Evolutionary conservation across 2,113 vertebrate species (phyloP).

Genomic region (Leptosomus discolor): DNA sequence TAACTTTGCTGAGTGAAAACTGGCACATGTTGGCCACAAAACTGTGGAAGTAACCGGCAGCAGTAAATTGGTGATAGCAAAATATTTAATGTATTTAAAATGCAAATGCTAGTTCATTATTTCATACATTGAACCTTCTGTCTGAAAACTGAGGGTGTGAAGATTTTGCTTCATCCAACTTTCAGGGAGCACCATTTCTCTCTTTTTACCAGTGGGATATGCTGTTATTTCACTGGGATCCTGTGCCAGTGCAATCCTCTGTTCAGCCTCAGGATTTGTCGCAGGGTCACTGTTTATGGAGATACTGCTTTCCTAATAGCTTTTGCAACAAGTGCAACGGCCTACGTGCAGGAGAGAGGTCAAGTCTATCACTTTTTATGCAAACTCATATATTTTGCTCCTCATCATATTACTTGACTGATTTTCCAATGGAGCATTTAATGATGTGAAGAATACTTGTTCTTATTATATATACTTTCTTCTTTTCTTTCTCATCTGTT

Average conservation of each 20-base stretch:
- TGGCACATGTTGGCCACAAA: background rate
- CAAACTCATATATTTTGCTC: background rate
- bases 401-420: background rate
- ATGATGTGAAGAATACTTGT: background rate
- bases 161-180: background rate
- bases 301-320: background rate
- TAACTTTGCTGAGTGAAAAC: background rate
- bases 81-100: background rate
- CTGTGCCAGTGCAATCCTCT: background rate
- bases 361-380: background rate
- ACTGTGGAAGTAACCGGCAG: background rate
- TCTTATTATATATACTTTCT: background rate
- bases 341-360: background rate
- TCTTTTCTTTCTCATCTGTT: background rate
- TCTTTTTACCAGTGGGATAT: background rate
- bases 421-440: background rate
- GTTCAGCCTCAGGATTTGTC: background rate
- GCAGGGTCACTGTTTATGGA: background rate
- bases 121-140: background rate
- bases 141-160: background rate
- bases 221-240: background rate
- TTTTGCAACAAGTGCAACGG: background rate
- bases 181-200: background rate
- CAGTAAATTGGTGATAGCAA: background rate
- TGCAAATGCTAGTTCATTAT: background rate